Conservation (phyloP, 2,888 invertebrate species). For the Nephrotoma appendiculata region DNA sequence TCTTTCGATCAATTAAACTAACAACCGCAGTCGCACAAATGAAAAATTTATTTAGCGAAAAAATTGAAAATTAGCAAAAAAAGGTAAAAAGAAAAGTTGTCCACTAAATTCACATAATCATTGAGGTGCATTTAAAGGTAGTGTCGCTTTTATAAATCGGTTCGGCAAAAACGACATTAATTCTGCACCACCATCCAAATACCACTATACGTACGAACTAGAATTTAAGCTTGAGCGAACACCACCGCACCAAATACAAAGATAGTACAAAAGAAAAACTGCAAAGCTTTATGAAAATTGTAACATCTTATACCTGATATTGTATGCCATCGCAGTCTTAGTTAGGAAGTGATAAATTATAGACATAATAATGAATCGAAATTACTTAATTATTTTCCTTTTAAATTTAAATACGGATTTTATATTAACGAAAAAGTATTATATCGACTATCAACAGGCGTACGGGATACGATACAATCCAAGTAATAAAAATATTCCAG, state of each 20-base stretch:
- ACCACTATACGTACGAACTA: neutral
- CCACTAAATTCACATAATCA: neutral
- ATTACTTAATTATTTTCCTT: neutral
- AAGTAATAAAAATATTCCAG: neutral
- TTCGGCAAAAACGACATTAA: neutral
- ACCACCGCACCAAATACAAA: neutral
- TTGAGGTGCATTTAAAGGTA: neutral
- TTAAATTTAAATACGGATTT: neutral
- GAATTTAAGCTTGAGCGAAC: neutral
- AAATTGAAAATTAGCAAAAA: neutral
- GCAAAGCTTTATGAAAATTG: neutral
- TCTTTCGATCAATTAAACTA: too few species aligned
- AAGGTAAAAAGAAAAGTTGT: neutral
- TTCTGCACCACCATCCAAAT: neutral
- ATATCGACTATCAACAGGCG: constrained; percentile 11
- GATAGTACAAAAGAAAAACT: neutral
- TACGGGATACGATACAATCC: constrained; percentile 14
- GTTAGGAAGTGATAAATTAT: neutral
- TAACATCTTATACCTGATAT: neutral
- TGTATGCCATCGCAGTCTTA: neutral
- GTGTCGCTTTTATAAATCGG: neutral
- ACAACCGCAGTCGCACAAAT: neutral
- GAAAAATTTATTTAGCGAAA: neutral
- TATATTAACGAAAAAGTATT: constrained; percentile 34
- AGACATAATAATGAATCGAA: neutral